phyloP scores from a whole-genome alignment of 1,140 invertebrate species.

The Subanguina moxae region DNA sequence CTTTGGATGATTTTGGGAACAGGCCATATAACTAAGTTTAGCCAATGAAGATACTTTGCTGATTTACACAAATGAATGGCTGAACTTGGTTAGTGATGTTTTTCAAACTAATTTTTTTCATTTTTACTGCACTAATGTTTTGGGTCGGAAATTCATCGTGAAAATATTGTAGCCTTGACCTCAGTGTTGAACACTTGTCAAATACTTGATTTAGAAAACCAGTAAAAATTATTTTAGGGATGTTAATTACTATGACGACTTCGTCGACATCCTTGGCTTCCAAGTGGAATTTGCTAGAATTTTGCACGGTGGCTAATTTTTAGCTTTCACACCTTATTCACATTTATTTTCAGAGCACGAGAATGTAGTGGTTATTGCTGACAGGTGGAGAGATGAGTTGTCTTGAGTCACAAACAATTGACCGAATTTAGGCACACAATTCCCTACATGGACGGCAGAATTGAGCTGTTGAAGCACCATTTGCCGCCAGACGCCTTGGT shows the following conservation, averaged over 20 bases:
- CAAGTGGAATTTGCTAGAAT: slow-evolving; percentile 48
- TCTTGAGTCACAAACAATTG: no score
- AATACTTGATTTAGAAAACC: no score
- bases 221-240: slow-evolving; percentile 40
- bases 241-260: slow-evolving; percentile 48
- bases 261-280: slow-evolving; percentile 48
- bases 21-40: no score
- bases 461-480: slow-evolving; percentile 37
- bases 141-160: no score
- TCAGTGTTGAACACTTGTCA: no score
- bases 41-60: no score
- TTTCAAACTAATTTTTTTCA: background rate
- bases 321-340: slow-evolving; percentile 6
- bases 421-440: slow-evolving; percentile 38
- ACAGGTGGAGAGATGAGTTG: slow-evolving; percentile 4
- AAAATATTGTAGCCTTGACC: no score
- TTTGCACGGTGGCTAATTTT: slow-evolving; percentile 45
- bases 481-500: slow-evolving; percentile 46
- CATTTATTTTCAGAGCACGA: slow-evolving; percentile 46
- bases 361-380: slow-evolving; percentile 51
- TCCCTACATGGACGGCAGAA: slow-evolving; percentile 48
- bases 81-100: background rate
- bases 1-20: no score
- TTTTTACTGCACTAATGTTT: background rate
- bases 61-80: no score